Conservation (phyloP, 2,888 invertebrate genomes). For the Gymnoscelis rufifasciata region DNA sequence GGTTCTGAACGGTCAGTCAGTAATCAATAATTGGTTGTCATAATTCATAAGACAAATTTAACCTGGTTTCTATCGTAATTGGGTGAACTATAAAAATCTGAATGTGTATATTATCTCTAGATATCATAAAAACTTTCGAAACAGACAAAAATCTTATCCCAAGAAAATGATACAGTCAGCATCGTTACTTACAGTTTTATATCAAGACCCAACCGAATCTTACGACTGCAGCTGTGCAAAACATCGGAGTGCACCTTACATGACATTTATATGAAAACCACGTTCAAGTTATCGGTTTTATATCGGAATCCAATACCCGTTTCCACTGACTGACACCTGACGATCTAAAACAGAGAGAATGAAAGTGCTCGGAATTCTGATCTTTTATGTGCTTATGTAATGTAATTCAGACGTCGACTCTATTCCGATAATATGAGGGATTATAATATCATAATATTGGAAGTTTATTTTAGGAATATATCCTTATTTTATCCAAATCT, state of each 20-base stretch:
- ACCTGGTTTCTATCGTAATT: no score
- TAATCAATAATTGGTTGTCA: no score
- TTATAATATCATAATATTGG: no score
- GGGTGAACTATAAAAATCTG: no score
- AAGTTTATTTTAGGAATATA: no score
- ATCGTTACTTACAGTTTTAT: neutral
- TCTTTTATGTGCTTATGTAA: conserved; percentile 5
- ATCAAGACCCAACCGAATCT: neutral
- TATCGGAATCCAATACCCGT: conserved; percentile 29
- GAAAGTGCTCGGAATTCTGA: conserved; percentile 10
- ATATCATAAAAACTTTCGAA: no score
- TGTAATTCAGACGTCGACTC: neutral
- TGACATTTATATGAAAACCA: conserved; percentile 47
- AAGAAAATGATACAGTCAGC: neutral
- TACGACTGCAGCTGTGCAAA: conserved; percentile 16
- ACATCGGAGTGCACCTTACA: conserved; percentile 31
- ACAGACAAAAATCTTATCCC: no score
- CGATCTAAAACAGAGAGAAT: conserved; percentile 11
- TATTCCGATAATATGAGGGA: conserved; percentile 1
- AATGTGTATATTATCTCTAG: no score
- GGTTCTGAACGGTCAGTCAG: no score
- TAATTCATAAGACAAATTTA: no score
- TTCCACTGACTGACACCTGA: conserved; percentile 24
- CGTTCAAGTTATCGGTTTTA: conserved; percentile 49
- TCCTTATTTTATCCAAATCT: no score